Conservation (phyloP, 2,113 vertebrate species). For the Hypocryptadius cinnamomeus region DNA sequence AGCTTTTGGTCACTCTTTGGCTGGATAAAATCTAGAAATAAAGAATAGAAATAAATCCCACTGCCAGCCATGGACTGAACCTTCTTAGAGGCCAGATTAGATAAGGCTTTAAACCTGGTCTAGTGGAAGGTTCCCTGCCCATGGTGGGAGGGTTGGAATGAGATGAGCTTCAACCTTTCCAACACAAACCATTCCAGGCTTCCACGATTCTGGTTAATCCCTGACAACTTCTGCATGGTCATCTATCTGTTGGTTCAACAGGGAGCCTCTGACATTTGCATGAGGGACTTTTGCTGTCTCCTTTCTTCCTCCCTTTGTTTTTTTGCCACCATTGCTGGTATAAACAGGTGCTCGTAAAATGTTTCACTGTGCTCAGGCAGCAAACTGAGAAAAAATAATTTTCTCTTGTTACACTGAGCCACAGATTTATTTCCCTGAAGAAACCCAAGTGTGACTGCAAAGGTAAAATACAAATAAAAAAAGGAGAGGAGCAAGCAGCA, state of each 20-base stretch:
- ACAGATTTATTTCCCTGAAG: constrained; percentile 8
- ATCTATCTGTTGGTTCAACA: accelerated
- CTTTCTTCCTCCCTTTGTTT: not conserved
- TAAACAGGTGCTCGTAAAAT: not conserved
- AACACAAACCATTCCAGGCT: not conserved
- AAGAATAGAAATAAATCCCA: not conserved
- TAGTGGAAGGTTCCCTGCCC: not conserved
- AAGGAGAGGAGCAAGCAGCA: not conserved
- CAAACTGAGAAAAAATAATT: constrained; percentile 2
- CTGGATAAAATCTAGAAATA: not conserved
- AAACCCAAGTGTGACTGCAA: not conserved
- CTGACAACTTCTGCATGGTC: not conserved
- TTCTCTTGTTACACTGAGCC: not conserved
- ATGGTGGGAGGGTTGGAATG: not conserved
- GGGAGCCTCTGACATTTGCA: not conserved
- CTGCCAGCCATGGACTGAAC: not conserved
- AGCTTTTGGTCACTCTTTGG: not conserved
- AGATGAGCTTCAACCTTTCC: not conserved
- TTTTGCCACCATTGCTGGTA: not conserved
- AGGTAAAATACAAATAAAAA: not conserved
- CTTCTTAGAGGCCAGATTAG: not conserved
- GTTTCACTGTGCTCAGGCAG: not conserved
- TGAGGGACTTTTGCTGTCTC: not conserved
- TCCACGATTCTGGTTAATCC: not conserved
- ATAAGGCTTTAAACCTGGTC: not conserved